Evolutionary conservation across 2,888 invertebrate species (phyloP), one percentile per base, ranked within the genome.

Genomic region (Nebria salina): DNA sequence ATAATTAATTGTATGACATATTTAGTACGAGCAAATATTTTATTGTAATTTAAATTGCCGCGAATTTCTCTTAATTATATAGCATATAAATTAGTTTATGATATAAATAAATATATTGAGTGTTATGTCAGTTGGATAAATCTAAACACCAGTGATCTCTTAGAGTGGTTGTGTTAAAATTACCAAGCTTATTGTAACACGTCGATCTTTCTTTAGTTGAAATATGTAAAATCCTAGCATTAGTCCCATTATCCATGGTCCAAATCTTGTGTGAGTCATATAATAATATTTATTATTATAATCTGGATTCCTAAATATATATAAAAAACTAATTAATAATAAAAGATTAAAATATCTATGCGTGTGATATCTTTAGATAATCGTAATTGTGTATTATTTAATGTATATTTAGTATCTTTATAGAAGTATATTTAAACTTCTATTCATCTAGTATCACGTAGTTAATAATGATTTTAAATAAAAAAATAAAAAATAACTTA

Each of bases 161-260:
- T 4, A 34, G 34, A 34, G 34, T 34, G 4, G 34, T 34, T 34
- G 15, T 20, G 3, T 34, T 9, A 42, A n/a, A 72, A 7, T 73
- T 78, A 78, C 78, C 74, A 78, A 26, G 66, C 8, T 65, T 34
- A 41, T 41, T 26, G 72, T 7, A 65, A 54, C 34, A 41, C 7
- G 34, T 41, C 42, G 26, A 73, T 43, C 64, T 75, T 75, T 79
- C 54, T 79, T 79, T 20, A 79, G 8, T 79, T n/a, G 65, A 25
- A 68, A 79, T 41, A 79, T 25, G 34, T 75, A 79, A 43, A 75
- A 79, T 41, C 79, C 79, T 26, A 79, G 41, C 74, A 79, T 79
- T 25, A 79, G 25, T 25, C 79, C 79, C 68, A 79, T 79, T n/a
- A 79, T 15, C 75, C 75, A 79, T n/a, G 79, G 74, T 25, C 79